These are phyloP conservation scores for Apodemia duryi DNA, from an alignment of 2,888 invertebrate genomes.

Conservation along the genomic window DNA sequence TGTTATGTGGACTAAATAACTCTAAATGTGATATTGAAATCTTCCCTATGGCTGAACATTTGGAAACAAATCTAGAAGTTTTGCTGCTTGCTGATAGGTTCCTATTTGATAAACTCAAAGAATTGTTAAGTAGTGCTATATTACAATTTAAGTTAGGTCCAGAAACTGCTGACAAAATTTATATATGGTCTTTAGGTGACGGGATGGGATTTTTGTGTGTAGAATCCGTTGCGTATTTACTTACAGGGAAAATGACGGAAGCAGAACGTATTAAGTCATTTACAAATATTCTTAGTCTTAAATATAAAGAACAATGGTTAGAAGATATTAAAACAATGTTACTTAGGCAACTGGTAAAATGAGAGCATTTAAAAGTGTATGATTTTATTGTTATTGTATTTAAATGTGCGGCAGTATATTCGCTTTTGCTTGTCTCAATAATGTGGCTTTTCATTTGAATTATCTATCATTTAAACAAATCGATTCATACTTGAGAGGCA, in stretches of 20 bases:
- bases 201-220: slow-evolving; percentile 80
- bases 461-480: no score
- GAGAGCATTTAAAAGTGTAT: slow-evolving; percentile 1
- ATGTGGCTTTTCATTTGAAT: no score
- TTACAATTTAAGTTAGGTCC: slow-evolving; percentile 72
- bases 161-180: slow-evolving; percentile 74
- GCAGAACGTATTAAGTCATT: slow-evolving; percentile 65
- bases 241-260: slow-evolving; percentile 73
- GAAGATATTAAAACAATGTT: slow-evolving; percentile 76
- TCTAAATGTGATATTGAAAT: slow-evolving; percentile 51
- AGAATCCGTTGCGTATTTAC: slow-evolving; percentile 78
- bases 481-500: no score
- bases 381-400: background rate
- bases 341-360: slow-evolving; percentile 57
- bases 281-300: slow-evolving; percentile 65
- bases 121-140: slow-evolving; percentile 70
- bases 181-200: slow-evolving; percentile 81
- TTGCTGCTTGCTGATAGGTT: slow-evolving; percentile 78
- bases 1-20: slow-evolving; percentile 65
- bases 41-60: slow-evolving; percentile 61
- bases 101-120: slow-evolving; percentile 75
- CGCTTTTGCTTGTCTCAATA: background rate
- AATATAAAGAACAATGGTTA: slow-evolving; percentile 75
- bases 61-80: slow-evolving; percentile 73
- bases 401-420: background rate